Evolutionary conservation across 2,888 invertebrate species (phyloP).

Genomic region (Criorhina ranunculi): DNA sequence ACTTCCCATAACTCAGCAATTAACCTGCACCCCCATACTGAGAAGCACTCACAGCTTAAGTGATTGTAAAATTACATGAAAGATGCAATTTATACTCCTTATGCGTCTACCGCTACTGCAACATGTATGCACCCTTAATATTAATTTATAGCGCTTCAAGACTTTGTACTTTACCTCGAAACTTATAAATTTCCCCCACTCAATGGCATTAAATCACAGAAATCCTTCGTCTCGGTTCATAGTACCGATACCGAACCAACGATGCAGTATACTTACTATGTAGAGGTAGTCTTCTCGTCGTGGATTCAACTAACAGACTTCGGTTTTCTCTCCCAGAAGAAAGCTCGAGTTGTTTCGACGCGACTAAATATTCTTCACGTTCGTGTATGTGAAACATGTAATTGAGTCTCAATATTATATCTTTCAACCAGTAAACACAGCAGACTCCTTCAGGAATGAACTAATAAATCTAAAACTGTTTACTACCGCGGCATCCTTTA

Average conservation of each 20-base stretch:
- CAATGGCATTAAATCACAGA: no score
- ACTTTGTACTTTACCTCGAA: no score
- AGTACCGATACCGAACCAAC: no score
- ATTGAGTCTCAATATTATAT: slow-evolving; percentile 30
- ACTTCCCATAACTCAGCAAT: background rate
- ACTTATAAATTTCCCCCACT: no score
- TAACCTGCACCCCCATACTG: background rate
- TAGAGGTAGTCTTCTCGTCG: no score
- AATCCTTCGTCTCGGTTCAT: no score
- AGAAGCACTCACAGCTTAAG: background rate
- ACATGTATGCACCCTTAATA: no score
- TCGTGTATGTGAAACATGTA: slow-evolving; percentile 17
- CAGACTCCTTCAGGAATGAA: background rate
- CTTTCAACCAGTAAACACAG: background rate
- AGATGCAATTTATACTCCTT: background rate
- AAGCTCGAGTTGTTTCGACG: slow-evolving; percentile 1
- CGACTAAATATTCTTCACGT: background rate
- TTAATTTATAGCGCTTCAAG: no score
- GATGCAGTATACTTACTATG: no score
- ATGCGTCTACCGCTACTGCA: no score
- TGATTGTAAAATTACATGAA: background rate
- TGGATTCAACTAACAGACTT: no score
- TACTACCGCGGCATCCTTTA: background rate
- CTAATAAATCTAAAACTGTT: slow-evolving; percentile 3
- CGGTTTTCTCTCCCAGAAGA: no score